Base-by-base conservation (phyloP, 2,888 invertebrate species). In the Argyresthia albistria region DNA sequence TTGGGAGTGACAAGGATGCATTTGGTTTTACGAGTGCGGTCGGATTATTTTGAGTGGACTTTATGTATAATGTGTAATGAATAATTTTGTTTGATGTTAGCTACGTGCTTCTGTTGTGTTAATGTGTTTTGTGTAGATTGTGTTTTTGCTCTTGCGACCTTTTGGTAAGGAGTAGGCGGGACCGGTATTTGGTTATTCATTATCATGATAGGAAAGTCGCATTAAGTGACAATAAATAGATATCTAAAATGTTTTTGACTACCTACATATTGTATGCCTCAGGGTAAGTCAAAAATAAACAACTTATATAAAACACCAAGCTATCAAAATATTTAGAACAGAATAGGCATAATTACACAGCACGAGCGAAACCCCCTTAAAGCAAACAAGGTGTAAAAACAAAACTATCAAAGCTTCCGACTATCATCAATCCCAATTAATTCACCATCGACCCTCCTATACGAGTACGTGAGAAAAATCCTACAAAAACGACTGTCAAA, bases 381-480 rank as follows among this genome's bases (percentile, higher is more conserved):
- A 42, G 11, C 10, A 42, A 42, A 42, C 42, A 42, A 11, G 12
- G 11, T 42, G n/a, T 42, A 12, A 12, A 12, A 42, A 42, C 42
- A 42, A 25, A 25, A 25, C 25, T 25, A 25, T 25, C 25, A 25
- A 25, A 25, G 25, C 25, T 25, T 25, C 25, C 25, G 25, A 66
- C 74, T 73, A 80, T 71, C 84, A 86, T 86, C 76, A 86, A 84
- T 86, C 65, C 83, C 79, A 84, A 86, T 86, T 80, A 84, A 77
- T 73, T 60, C 63, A 59, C 66, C 71, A 79, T 80, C 72, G 75
- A 60, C 59, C 60, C 46, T 25, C 53, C 61, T 3, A 39, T 64
- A 73, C 74, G 81, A 82, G 83, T 64, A 73, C 74, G 81, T 82
- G 83, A 15, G 37, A 80, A 82, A 83, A 80, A 80, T 77, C 75